Evolutionary conservation across 2,113 vertebrate species (phyloP).

Genomic region (Phasianus colchicus): DNA sequence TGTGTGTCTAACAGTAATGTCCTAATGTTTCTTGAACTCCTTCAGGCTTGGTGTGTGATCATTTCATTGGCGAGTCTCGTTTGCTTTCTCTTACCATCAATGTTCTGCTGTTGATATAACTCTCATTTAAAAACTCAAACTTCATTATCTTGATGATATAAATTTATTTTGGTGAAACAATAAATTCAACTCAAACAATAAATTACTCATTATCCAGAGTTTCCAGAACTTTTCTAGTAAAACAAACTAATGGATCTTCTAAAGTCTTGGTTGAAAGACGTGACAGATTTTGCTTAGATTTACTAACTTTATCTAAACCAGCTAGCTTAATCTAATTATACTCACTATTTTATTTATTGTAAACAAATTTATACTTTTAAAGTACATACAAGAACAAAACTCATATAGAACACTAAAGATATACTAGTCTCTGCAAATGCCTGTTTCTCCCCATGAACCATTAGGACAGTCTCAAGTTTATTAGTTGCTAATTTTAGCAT

Average conservation of each 20-base stretch:
- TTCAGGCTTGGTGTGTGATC: not conserved
- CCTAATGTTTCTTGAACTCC: not conserved
- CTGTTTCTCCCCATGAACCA: not conserved
- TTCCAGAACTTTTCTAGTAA: not conserved
- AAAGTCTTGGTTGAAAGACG: not conserved
- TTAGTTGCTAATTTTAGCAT: not conserved
- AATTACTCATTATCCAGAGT: not conserved
- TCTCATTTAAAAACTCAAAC: not conserved
- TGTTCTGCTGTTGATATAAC: not conserved
- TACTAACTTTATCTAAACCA: not conserved
- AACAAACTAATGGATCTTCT: not conserved
- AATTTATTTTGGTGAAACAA: not conserved
- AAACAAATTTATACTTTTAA: not conserved
- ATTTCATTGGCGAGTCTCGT: not conserved
- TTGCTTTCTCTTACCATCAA: not conserved
- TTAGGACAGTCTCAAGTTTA: not conserved
- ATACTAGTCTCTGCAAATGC: not conserved
- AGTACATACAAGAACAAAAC: not conserved
- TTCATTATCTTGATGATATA: not conserved
- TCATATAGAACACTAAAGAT: not conserved
- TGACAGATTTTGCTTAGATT: not conserved
- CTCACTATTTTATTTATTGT: not conserved
- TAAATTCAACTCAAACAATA: not conserved
- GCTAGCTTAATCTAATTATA: not conserved
- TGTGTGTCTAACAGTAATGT: not conserved